Evolutionary conservation across 2,888 invertebrate species (phyloP), one percentile per base, ranked within the genome.

Genomic region (Parapristionchus giblindavisi): DNA sequence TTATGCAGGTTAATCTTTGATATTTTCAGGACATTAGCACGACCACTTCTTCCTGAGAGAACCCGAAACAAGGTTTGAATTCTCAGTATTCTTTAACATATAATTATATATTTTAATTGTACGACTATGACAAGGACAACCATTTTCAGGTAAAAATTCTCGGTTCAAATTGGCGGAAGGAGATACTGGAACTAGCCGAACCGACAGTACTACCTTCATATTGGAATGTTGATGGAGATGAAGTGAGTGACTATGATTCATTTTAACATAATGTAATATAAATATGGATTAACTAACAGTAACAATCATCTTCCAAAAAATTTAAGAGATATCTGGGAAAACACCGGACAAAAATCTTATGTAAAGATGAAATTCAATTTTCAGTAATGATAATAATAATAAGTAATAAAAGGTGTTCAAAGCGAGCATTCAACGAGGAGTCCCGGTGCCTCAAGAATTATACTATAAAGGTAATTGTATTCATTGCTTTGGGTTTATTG

Each of bases 1-100:
- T 21, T n/a, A 17, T 63, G 1, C 17, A 29, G 38, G 6, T 17
- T 34, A 63, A 34, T 1, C 27, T 29, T 8, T 61, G 14, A 17
- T 3, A 11, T 38, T 77, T 81, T 24, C 38, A 84, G 84, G 85
- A 78, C 80, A 3, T 79, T 87, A 14, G 86, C 84, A 1, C 80
- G 80, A 32, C 87, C 87, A 3, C 73, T 87, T 43, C 76, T 87
- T 14, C 87, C 87, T 1, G 85, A 86, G 74, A 78, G 80, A 66
- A 87, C 87, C 17, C 79, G 83, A 29, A 83, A 84, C 73, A 87
- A 84, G 74, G 76, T 77, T 17, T 6, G 14, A 11, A 4, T 24
- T 29, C n/a, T 29, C n/a, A 5, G 27, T 51, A 63, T 38, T 63
- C 61, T 6, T n/a, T 54, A n/a, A 54, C 6, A 54, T 54, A 24